Conservation (phyloP, 2,888 invertebrate genomes). For the Zaprionus obscuricornis region DNA sequence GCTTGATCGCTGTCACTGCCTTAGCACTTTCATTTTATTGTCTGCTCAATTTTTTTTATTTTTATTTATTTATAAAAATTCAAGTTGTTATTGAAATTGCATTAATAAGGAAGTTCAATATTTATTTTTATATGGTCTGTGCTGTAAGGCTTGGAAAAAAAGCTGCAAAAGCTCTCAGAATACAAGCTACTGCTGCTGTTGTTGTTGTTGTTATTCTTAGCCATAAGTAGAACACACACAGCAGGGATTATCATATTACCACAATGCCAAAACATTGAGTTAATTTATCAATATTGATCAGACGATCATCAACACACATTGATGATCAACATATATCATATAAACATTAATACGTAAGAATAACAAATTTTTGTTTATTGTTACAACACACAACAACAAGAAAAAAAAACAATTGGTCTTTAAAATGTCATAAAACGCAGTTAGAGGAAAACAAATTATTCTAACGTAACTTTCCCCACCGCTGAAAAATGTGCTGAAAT, state of each 20-base stretch:
- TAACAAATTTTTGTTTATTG: too few species aligned
- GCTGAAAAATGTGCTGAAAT: conserved; percentile 46
- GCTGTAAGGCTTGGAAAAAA: conserved; percentile 34
- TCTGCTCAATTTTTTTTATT: conserved; percentile 55
- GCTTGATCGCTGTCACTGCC: conserved; percentile 12
- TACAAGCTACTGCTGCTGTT: too few species aligned
- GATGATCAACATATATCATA: too few species aligned
- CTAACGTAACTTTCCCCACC: conserved; percentile 20
- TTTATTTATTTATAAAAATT: conserved; percentile 47
- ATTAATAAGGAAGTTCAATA: conserved; percentile 75
- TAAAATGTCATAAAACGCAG: conserved; percentile 28
- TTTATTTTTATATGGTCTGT: conserved; percentile 63
- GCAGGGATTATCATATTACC: conserved; percentile 4
- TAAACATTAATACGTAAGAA: too few species aligned
- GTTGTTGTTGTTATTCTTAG: too few species aligned
- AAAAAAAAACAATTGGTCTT: conserved; percentile 43
- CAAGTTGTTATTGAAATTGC: conserved; percentile 58
- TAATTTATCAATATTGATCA: neutral
- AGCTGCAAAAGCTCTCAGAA: too few species aligned
- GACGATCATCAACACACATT: neutral
- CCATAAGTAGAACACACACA: neutral
- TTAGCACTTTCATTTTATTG: conserved; percentile 58
- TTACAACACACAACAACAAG: too few species aligned
- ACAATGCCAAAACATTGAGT: conserved; percentile 6
- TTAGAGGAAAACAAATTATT: conserved; percentile 33